Base-by-base conservation (phyloP, 2,797 vertebrate genomes). In the Micromesistius poutassou region DNA sequence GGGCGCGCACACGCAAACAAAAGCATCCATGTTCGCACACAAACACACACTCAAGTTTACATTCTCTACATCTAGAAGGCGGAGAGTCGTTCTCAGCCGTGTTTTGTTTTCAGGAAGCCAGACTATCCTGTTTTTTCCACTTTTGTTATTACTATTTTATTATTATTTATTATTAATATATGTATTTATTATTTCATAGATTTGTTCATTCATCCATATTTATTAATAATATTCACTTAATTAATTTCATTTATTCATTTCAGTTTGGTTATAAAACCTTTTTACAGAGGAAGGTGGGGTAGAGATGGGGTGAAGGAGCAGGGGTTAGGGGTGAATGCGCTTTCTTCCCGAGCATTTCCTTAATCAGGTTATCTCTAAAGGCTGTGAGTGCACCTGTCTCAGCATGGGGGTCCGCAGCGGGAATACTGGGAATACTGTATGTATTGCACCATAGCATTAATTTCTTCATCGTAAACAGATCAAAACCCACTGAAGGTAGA, bases 1-100 rank as follows among this genome's bases (percentile, higher is more conserved):
- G n/a, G 25, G 30, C 72, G 5, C 62, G 33, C 35, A 72, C 71
- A 66, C 76, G 33, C 50, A 68, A 22, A 25, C 7, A 73, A 22
- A 71, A 42, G 73, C 33, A 78, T n/a, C n/a, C 68, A 12, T 0
- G 72, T 0, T 36, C 55, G 25, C 77, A 74, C 72, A 62, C 70
- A 62, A 46, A 62, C 31, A 73, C 28, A 78, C 42, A 28, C 3
- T 22, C 6, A 19, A 12, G 80, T 85, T 46, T 19, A 16, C 3
- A 46, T 46, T 5, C 14, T 0, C 36, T 38, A 38, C 36, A 38
- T 38, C 36, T 38, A 7, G 9, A 38, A 38, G 36, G 36, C 9
- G 7, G 36, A 8, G 36, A 38, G 36, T 38, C 9, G 1, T 38
- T 9, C 36, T 38, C 7, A 9, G 36, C 36, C 7, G 36, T 38